Base-by-base conservation (phyloP, 2,797 vertebrate species). In the Nannoperca obscura region DNA sequence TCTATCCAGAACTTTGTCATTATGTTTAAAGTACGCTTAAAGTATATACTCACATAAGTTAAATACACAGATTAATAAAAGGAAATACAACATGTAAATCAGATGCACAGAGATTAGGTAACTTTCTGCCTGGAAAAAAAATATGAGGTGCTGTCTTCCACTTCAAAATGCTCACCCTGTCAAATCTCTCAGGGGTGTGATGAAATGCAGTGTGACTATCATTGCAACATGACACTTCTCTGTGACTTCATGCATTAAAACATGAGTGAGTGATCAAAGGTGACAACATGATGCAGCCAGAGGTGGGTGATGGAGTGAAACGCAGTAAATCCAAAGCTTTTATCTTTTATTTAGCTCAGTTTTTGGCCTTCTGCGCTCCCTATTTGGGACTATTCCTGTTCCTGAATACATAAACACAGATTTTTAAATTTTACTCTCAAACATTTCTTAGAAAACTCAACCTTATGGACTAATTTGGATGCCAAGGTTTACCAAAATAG, bases 181-280 rank as follows among this genome's bases (percentile, higher is more conserved):
- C 74, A 85, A 52, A 69, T 78, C 30, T 62, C 74, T 84, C 67
- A 50, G 58, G 67, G 76, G 69, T 66, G 78, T 60, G 80, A 88
- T 81, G 71, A 76, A 86, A 92, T 91, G 67, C 78, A 62, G 88
- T 52, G 88, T 86, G 90, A 92, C 89, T 83, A 83, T 87, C 91
- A 44, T 76, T 46, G 76, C 74, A 76, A 81, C 80, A 80, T 84
- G 82, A 79, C 89, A 88, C 87, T 82, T 86, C 72, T 78, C 74
- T 71, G 74, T 82, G 82, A 77, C 86, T 87, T 88, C 88, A 94
- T 92, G 88, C 90, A 94, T 94, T 91, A 91, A 92, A 92, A 92
- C 89, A 90, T 88, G 89, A 92, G 81, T 68, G 82, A 87, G 76
- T 86, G 88, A 91, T 93, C 85, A 93, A 84, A 92, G 80, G 79